phyloP scores from a whole-genome alignment of 2,113 vertebrate genomes.

The Tricholaema leucomelas region DNA sequence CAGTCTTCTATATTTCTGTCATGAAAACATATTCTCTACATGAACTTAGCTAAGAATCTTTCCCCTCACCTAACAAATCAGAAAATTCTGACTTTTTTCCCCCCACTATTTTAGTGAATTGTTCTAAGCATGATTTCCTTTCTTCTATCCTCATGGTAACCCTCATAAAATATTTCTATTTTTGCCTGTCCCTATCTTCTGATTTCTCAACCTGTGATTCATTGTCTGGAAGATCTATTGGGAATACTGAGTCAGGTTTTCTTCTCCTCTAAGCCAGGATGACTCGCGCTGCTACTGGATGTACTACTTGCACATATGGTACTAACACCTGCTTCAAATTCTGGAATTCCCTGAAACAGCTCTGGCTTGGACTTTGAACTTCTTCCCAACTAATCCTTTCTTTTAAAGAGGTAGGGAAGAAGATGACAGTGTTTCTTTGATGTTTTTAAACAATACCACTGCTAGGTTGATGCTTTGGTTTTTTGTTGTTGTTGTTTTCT shows the following conservation, averaged over 20 bases:
- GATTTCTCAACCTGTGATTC: slow-evolving; percentile 23
- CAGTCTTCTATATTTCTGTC: not conserved
- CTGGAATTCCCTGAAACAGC: slow-evolving; percentile 36
- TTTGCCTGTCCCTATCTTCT: not conserved
- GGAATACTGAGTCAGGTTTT: slow-evolving; percentile 58
- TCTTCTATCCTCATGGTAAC: not conserved
- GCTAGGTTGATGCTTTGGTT: not conserved
- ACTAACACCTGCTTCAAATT: slow-evolving; percentile 65
- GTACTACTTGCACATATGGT: slow-evolving; percentile 53
- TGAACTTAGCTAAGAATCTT: not conserved
- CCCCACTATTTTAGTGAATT: not conserved
- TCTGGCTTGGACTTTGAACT: slow-evolving; percentile 63
- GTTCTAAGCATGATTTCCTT: not conserved
- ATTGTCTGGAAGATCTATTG: slow-evolving; percentile 31
- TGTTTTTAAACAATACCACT: slow-evolving; percentile 52
- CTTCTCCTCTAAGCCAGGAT: slow-evolving; percentile 52
- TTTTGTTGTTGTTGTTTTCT: not conserved
- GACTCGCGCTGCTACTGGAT: slow-evolving; percentile 55
- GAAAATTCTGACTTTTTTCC: not conserved
- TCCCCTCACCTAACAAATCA: not conserved
- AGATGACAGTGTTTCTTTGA: slow-evolving; percentile 39
- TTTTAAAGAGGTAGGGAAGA: slow-evolving; percentile 48
- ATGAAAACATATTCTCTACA: not conserved
- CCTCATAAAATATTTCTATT: slow-evolving; percentile 24
- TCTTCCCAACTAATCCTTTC: slow-evolving; percentile 56